Conservation (phyloP, 2,888 invertebrate species). For the Leptothorax acervorum region DNA sequence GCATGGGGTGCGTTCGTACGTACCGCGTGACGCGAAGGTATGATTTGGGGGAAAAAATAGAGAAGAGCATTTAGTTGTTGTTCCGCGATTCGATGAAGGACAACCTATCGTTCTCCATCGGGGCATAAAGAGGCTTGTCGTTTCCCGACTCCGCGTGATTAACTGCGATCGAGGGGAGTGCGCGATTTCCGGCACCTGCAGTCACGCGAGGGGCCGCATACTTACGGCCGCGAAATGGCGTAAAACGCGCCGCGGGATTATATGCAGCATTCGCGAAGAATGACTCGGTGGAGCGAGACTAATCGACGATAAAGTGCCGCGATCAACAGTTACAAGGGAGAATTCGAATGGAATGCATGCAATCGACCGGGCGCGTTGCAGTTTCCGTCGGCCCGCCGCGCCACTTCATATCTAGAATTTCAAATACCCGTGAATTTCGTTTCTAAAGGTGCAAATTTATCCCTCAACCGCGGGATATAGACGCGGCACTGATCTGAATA, state of each 20-base stretch:
- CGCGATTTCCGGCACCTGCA: not conserved
- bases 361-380: constrained; percentile 34
- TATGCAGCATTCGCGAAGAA: not conserved
- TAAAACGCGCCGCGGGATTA: constrained; percentile 14
- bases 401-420: constrained; percentile 31
- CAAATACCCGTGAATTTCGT: constrained; percentile 47
- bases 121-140: not conserved
- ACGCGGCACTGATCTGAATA: not conserved
- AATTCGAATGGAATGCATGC: constrained; percentile 40
- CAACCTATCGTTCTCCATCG: not conserved
- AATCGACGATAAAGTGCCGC: constrained; percentile 42
- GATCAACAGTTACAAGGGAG: constrained; percentile 49
- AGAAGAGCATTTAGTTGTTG: not conserved
- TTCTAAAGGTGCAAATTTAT: constrained; percentile 44
- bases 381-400: constrained; percentile 14
- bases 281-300: constrained; percentile 14
- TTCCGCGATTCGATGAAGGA: not conserved
- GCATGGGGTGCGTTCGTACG: not conserved
- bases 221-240: not conserved
- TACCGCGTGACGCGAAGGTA: not conserved
- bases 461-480: not conserved
- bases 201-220: constrained; percentile 24
- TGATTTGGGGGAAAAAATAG: constrained; percentile 6
- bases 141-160: constrained; percentile 6
- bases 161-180: not conserved